phyloP scores from a whole-genome alignment of 2,888 invertebrate species.

The Pyrgus malvae region DNA sequence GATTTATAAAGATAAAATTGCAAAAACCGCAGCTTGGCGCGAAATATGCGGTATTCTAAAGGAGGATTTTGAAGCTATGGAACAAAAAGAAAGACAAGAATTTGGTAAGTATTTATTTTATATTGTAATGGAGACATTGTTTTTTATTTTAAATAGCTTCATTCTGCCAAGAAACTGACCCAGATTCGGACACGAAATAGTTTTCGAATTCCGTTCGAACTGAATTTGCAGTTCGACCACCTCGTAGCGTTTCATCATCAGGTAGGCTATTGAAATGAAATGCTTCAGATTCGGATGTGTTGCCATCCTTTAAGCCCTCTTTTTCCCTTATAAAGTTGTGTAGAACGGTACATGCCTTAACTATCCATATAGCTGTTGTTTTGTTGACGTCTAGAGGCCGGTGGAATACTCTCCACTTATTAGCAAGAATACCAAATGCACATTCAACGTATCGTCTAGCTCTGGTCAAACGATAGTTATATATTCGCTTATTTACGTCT shows the following conservation, averaged over 20 bases:
- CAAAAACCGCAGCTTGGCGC: conserved; percentile 9
- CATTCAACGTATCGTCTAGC: background rate
- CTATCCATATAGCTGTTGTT: background rate
- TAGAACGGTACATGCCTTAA: conserved; percentile 19
- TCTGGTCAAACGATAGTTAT: background rate
- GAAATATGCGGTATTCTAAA: conserved; percentile 22
- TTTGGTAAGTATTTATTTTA: conserved; percentile 18
- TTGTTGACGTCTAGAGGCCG: background rate
- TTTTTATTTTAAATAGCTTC: conserved; percentile 28
- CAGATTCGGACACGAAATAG: conserved; percentile 30
- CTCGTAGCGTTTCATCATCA: conserved; percentile 29
- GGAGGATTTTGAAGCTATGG: conserved; percentile 28
- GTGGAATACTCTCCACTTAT: background rate
- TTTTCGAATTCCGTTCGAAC: conserved; percentile 31
- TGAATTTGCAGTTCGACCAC: conserved; percentile 30
- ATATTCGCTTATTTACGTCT: background rate
- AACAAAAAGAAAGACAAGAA: conserved; percentile 19
- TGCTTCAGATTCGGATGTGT: conserved; percentile 28
- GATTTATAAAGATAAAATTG: conserved; percentile 26
- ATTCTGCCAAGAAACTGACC: conserved; percentile 29
- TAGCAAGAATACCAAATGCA: background rate
- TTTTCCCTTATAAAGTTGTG: conserved; percentile 33
- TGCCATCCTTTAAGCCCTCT: conserved; percentile 27
- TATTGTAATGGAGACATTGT: background rate
- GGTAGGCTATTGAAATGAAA: conserved; percentile 16